Percentiles rank a stretch among this genome's conserved stretches.
Conservation (phyloP, 2,888 invertebrate species). For the Candidula unifasciata region DNA sequence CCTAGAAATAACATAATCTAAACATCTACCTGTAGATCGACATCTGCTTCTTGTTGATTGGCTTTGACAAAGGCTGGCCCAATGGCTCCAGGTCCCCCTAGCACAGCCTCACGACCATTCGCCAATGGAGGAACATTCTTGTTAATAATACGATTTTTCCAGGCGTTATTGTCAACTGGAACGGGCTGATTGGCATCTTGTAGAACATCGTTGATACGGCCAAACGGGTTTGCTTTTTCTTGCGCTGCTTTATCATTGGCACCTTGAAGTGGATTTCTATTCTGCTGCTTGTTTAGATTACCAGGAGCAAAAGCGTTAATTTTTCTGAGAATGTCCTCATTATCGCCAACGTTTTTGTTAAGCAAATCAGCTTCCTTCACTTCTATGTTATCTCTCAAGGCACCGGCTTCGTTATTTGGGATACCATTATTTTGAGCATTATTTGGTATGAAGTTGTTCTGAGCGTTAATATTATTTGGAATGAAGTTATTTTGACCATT, state of each 20-base stretch:
- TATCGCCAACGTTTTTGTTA: neutral
- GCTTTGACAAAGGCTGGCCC: neutral
- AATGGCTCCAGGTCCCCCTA: neutral
- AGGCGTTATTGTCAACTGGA: neutral
- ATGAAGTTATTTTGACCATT: too few relatives aligned
- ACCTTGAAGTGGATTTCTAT: neutral
- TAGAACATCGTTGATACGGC: neutral
- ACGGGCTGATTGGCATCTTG: neutral
- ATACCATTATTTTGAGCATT: too few relatives aligned
- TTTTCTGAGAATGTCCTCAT: too few relatives aligned
- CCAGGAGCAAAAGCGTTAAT: neutral
- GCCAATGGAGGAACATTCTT: too few relatives aligned
- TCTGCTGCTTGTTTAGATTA: neutral
- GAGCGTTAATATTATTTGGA: too few relatives aligned
- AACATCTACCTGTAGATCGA: neutral
- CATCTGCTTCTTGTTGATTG: neutral
- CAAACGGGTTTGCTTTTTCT: neutral
- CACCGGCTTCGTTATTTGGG: too few relatives aligned
- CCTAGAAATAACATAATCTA: too few relatives aligned
- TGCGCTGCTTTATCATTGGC: neutral
- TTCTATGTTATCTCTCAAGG: too few relatives aligned
- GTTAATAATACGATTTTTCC: too few relatives aligned
- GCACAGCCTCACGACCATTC: too few relatives aligned
- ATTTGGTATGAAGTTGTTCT: too few relatives aligned
- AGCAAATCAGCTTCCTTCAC: too few relatives aligned